Evolutionary conservation across 2,888 invertebrate genomes (phyloP).

Genomic region (Rhamnusium bicolor): DNA sequence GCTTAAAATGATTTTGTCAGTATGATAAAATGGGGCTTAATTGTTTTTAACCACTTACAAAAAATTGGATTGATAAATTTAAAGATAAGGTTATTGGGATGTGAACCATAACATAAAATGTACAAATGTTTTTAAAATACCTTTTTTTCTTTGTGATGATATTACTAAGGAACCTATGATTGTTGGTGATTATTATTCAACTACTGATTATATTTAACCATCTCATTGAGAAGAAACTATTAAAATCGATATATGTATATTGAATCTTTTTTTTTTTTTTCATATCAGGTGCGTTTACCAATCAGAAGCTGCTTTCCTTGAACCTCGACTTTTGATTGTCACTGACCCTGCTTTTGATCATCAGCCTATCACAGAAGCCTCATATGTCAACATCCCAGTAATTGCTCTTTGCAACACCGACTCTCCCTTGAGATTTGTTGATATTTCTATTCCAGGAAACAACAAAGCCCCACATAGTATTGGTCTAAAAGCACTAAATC

Average conservation of each 20-base stretch:
- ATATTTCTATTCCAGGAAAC: conserved; percentile 99
- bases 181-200: conserved; percentile 64
- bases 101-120: too few relatives aligned
- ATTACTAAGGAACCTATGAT: conserved; percentile 78
- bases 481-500: too few relatives aligned
- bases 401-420: conserved; percentile 99
- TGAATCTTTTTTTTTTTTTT: too few relatives aligned
- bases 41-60: too few relatives aligned
- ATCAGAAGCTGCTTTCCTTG: conserved; percentile 94
- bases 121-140: too few relatives aligned
- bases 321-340: conserved; percentile 96
- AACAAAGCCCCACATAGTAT: too few relatives aligned
- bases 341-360: conserved; percentile 96
- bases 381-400: conserved; percentile 99
- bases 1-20: too few relatives aligned
- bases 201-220: conserved; percentile 31
- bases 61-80: too few relatives aligned
- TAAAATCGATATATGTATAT: too few relatives aligned
- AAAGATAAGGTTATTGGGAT: too few relatives aligned
- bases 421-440: conserved; percentile 97
- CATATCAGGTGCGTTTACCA: too few relatives aligned
- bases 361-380: conserved; percentile 99
- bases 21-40: too few relatives aligned
- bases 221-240: neutral
- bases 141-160: conserved; percentile 77